Percentiles rank a stretch among this genome's conserved stretches.
Evolutionary conservation across 1,140 invertebrate species (phyloP).

Genomic region (Leptonema lineaticorne): DNA sequence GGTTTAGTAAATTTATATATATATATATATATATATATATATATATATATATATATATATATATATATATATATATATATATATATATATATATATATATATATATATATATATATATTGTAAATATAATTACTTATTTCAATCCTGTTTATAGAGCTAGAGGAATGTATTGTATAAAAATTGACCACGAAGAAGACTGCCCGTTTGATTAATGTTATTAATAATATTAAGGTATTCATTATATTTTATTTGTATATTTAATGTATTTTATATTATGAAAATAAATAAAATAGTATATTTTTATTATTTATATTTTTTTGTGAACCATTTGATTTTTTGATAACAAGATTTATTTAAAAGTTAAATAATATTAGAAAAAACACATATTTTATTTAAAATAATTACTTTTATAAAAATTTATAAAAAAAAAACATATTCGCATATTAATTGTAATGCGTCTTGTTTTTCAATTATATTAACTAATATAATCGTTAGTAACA

Average conservation of each 20-base stretch:
- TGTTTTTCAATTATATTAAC: too few relatives aligned
- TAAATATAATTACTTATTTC: not conserved
- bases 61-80: constrained; percentile 44
- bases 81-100: constrained; percentile 44
- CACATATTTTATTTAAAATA: too few relatives aligned
- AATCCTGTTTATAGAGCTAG: constrained; percentile 53
- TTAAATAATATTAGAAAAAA: too few relatives aligned
- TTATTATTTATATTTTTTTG: too few relatives aligned
- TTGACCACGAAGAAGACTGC: constrained; percentile 60
- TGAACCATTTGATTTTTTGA: too few relatives aligned
- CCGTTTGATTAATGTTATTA: constrained; percentile 54
- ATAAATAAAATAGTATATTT: too few relatives aligned
- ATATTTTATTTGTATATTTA: not conserved
- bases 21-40: constrained; percentile 44
- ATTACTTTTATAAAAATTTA: too few relatives aligned
- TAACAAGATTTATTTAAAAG: too few relatives aligned
- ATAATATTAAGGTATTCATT: not conserved
- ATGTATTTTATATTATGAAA: not conserved
- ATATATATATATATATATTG: not conserved
- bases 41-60: constrained; percentile 44
- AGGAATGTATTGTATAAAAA: constrained; percentile 63
- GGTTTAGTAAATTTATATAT: constrained; percentile 51
- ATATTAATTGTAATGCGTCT: too few relatives aligned
- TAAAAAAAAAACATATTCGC: too few relatives aligned
- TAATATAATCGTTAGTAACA: too few relatives aligned